Evolutionary conservation across 2,797 vertebrate genomes (phyloP), one percentile per base, ranked within the genome.

Genomic region (Crypturellus tataupa): DNA sequence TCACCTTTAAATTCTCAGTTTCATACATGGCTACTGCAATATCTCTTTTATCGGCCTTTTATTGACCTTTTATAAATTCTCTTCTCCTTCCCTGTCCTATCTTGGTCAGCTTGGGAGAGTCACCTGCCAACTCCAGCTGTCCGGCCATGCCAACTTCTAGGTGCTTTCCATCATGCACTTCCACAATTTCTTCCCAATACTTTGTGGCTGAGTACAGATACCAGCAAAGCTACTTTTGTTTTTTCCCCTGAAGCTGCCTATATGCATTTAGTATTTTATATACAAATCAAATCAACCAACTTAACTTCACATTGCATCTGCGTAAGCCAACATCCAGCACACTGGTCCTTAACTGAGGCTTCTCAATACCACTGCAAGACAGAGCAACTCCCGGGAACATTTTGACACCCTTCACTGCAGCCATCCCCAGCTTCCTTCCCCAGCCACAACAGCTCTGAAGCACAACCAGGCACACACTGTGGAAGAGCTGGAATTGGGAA

Each of bases 11-110:
- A 60, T 70, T 70, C 20, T 46, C 29, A 0, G 49, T 59, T 82
- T 62, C n/a, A 17, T 19, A 17, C 5, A 6, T 10, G 33, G 20
- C 77, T 58, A 24, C 37, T 33, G n/a, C 8, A 12, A 59, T 64
- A n/a, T 21, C 25, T 63, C 62, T 55, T 64, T n/a, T 63, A 47
- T 47, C 24, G 21, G 46, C 46, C 46, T 47, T 47, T 47, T 47
- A 47, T 47, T 23, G 21, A 47, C 19, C 42, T 14, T 60, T 76
- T 25, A 49, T 14, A n/a, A 23, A 33, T 44, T 73, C 40, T n/a
- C 33, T 40, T 56, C 42, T 70, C 10, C n/a, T 31, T 67, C n/a
- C 31, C 24, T 18, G 8, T 20, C 1, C 0, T 8, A 27, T 42
- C 85, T 73, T 1, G 0, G 14, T 47, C 35, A 69, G n/a, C 12